Evolutionary conservation across 2,797 vertebrate genomes (phyloP).

Genomic region (Manis javanica): DNA sequence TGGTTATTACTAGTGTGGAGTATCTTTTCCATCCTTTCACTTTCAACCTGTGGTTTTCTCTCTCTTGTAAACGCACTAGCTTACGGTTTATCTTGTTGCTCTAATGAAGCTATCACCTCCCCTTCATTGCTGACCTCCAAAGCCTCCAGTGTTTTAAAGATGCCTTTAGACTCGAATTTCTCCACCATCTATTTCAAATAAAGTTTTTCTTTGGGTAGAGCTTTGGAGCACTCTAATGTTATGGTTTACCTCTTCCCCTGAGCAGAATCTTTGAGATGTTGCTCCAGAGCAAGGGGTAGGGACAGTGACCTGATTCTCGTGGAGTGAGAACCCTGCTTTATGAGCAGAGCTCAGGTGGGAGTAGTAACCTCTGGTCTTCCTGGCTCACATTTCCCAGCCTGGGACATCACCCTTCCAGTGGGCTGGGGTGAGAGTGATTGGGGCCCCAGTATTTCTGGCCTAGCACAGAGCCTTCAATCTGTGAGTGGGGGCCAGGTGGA

Average conservation of each 20-base stretch:
- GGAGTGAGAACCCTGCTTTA: neutral
- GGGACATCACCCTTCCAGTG: neutral
- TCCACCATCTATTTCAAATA: neutral
- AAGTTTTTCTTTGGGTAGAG: neutral
- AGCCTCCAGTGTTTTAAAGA: neutral
- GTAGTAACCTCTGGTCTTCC: neutral
- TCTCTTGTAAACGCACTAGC: neutral
- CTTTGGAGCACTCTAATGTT: neutral
- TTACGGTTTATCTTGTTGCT: neutral
- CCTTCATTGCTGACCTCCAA: neutral
- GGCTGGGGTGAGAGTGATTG: neutral
- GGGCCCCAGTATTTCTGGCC: neutral
- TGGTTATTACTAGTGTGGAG: neutral
- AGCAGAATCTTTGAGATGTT: neutral
- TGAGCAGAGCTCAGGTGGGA: neutral
- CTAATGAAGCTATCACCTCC: neutral
- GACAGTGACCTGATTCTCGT: neutral
- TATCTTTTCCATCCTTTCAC: neutral
- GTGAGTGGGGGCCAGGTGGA: neutral
- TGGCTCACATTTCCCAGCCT: neutral
- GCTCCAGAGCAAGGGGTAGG: neutral
- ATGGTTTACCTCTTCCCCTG: neutral
- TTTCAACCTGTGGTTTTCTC: neutral
- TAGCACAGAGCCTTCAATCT: neutral
- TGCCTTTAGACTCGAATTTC: neutral